These are phyloP conservation scores for Patella depressa DNA, from an alignment of 2,888 invertebrate genomes.

Conservation along the genomic window DNA sequence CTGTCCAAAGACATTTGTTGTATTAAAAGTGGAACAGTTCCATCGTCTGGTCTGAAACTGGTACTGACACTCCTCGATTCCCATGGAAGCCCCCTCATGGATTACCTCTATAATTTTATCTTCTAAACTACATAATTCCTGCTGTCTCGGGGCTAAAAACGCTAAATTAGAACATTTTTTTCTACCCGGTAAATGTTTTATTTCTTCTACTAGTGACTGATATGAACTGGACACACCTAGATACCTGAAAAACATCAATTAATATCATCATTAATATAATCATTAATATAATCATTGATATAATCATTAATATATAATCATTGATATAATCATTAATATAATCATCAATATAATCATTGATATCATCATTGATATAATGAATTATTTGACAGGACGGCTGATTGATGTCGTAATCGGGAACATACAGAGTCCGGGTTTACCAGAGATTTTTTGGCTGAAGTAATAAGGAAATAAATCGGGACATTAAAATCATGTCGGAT, in stretches of 20 bases:
- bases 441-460: no score
- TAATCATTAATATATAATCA: no score
- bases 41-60: constrained; percentile 89
- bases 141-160: constrained; percentile 81
- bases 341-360: no score
- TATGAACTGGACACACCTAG: constrained; percentile 73
- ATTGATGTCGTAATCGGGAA: no score
- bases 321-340: no score
- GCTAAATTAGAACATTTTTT: constrained; percentile 78
- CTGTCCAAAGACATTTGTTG: constrained; percentile 86
- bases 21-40: constrained; percentile 89
- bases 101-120: constrained; percentile 80
- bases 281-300: no score
- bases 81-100: constrained; percentile 83
- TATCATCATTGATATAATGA: no score
- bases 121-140: constrained; percentile 80
- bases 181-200: constrained; percentile 55
- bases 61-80: constrained; percentile 89
- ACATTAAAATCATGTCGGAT: no score
- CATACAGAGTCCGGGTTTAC: no score
- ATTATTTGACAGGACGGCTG: no score
- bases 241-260: constrained; percentile 68
- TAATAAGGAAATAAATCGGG: no score
- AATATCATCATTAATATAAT: no score
- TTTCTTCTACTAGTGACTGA: constrained; percentile 65